Percentiles rank a stretch among this genome's conserved stretches.
phyloP scores from a whole-genome alignment of 2,113 vertebrate species.

The Hipposideros armiger region DNA sequence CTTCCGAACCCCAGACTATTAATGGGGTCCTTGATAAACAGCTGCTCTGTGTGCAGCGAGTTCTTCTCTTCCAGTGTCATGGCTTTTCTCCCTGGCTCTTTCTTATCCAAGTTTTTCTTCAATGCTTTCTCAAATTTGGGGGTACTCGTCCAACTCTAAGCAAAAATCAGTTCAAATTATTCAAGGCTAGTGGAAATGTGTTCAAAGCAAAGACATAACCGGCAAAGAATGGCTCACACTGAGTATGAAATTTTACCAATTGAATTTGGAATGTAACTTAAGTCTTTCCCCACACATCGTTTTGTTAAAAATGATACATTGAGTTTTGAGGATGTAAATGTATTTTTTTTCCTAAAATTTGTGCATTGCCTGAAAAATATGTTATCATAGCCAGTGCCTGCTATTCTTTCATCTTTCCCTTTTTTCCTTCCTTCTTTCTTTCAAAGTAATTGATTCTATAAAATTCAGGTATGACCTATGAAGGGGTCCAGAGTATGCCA shows the following conservation, averaged over 20 bases:
- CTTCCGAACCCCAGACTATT: background rate
- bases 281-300: background rate
- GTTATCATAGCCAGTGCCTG: background rate
- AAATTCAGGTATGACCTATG: background rate
- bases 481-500: background rate
- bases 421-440: background rate
- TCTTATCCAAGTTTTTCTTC: slow-evolving; percentile 42
- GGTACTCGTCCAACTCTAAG: background rate
- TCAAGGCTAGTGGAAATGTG: background rate
- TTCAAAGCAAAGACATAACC: background rate
- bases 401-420: background rate
- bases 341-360: slow-evolving; percentile 29
- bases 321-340: background rate
- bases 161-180: slow-evolving; percentile 29
- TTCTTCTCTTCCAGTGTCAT: background rate
- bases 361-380: slow-evolving; percentile 1
- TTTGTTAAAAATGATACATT: slow-evolving; percentile 30
- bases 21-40: background rate
- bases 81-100: background rate
- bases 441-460: slow-evolving; percentile 9
- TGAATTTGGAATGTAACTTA: background rate
- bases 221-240: background rate
- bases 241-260: background rate
- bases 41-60: background rate
- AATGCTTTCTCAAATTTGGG: background rate